These are phyloP conservation scores for Petrophora chlorosata DNA, from an alignment of 2,888 invertebrate species.

Conservation along the genomic window DNA sequence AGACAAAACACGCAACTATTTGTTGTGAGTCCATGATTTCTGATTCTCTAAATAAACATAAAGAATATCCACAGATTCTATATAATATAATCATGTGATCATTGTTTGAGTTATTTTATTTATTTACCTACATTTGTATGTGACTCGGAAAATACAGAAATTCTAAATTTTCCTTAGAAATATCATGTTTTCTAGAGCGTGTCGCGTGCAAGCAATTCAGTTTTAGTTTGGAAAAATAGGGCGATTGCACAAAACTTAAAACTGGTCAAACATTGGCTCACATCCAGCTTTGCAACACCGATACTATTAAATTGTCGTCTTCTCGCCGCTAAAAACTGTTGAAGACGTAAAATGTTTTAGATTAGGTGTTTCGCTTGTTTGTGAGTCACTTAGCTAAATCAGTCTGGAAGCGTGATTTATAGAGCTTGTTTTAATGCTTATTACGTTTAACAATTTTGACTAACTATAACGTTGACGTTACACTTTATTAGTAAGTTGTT, in stretches of 20 bases:
- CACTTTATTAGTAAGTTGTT: constrained; percentile 1
- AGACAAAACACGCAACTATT: no score
- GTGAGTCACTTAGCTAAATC: constrained; percentile 24
- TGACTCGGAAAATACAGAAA: no score
- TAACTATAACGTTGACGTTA: constrained; percentile 7
- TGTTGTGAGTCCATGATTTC: no score
- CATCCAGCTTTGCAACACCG: constrained; percentile 69
- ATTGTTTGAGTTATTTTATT: no score
- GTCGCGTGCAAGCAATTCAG: constrained; percentile 69
- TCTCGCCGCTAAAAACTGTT: constrained; percentile 49
- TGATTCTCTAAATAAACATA: no score
- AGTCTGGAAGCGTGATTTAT: constrained; percentile 11
- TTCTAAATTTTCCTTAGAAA: not conserved
- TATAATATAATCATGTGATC: no score
- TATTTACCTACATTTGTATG: no score
- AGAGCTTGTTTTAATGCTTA: constrained; percentile 2
- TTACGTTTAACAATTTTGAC: not conserved
- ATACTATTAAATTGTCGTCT: constrained; percentile 72
- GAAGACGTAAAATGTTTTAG: constrained; percentile 37
- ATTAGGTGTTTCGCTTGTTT: constrained; percentile 31
- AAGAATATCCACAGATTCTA: no score
- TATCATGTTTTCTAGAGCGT: constrained; percentile 48
- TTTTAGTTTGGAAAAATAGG: constrained; percentile 80
- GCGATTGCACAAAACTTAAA: constrained; percentile 81
- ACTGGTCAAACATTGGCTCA: constrained; percentile 72